Percentiles rank a stretch among this genome's conserved stretches.
These are phyloP conservation scores for Percopsis omiscomaycus DNA, from an alignment of 2,797 vertebrate genomes.

Conservation along the genomic window DNA sequence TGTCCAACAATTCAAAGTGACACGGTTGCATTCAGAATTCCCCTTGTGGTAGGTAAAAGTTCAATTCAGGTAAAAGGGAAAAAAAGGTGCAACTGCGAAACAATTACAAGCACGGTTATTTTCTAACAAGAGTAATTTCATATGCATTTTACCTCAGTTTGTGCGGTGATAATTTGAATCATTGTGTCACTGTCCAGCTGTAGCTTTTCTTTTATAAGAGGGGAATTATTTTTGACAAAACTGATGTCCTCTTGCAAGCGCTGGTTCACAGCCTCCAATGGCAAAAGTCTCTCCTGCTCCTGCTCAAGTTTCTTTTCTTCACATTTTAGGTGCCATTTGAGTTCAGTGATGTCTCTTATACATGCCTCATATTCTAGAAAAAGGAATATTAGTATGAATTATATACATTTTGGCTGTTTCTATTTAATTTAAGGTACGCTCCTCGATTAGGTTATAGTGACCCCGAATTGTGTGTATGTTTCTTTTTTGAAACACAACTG, in stretches of 20 bases:
- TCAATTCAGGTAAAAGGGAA: too few relatives aligned
- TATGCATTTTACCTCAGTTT: conserved; percentile 50
- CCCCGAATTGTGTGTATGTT: too few relatives aligned
- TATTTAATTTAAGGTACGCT: conserved; percentile 5
- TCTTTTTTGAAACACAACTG: too few relatives aligned
- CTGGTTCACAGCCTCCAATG: conserved; percentile 60
- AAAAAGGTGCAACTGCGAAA: too few relatives aligned
- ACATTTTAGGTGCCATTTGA: conserved; percentile 68
- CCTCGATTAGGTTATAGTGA: too few relatives aligned
- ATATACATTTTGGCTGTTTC: conserved; percentile 34
- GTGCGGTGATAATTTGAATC: conserved; percentile 37
- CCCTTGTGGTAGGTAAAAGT: too few relatives aligned
- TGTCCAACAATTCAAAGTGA: too few relatives aligned
- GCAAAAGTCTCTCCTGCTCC: conserved; percentile 54
- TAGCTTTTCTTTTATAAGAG: conserved; percentile 70
- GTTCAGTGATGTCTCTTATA: conserved; percentile 69
- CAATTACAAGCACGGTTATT: not conserved
- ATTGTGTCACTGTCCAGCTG: conserved; percentile 43
- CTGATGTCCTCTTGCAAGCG: conserved; percentile 65
- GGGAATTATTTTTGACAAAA: conserved; percentile 72
- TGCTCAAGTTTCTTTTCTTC: conserved; percentile 53
- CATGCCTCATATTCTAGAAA: conserved; percentile 63
- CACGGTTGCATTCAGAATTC: too few relatives aligned
- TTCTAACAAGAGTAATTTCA: conserved; percentile 2
- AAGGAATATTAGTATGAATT: not conserved